Percentiles rank a stretch among this genome's conserved stretches.
phyloP scores from a whole-genome alignment of 2,888 invertebrate genomes.

The Drosophila recens region DNA sequence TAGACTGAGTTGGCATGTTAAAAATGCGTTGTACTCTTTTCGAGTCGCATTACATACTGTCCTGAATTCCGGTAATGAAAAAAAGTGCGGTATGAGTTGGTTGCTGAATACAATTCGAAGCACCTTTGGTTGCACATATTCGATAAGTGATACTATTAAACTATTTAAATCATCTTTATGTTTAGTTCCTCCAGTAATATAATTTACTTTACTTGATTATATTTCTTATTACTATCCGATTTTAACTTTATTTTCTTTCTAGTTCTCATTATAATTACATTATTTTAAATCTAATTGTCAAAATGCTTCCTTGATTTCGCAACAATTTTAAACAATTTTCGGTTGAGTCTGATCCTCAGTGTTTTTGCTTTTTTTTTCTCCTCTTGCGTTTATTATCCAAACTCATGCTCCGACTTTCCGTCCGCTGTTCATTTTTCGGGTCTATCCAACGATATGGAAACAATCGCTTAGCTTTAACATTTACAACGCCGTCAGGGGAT shows the following conservation, averaged over 20 bases:
- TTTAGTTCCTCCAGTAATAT: background rate
- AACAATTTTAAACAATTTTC: background rate
- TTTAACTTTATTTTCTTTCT: background rate
- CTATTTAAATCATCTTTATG: no score
- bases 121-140: background rate
- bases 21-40: constrained; percentile 9
- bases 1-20: constrained; percentile 7
- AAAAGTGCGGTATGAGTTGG: background rate
- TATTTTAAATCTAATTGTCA: background rate
- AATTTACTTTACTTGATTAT: background rate
- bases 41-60: constrained; percentile 6
- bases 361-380: background rate
- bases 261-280: background rate
- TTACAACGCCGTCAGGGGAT: constrained; percentile 21
- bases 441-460: constrained; percentile 73
- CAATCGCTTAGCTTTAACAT: constrained; percentile 70
- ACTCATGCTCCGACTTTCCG: constrained; percentile 31
- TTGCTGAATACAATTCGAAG: background rate
- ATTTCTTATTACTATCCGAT: background rate
- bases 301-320: background rate
- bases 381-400: constrained; percentile 37
- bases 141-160: no score
- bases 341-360: background rate
- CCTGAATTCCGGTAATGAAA: background rate
- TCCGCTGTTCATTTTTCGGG: constrained; percentile 54